phyloP scores from a whole-genome alignment of 2,113 vertebrate species.

The Mola mola region DNA sequence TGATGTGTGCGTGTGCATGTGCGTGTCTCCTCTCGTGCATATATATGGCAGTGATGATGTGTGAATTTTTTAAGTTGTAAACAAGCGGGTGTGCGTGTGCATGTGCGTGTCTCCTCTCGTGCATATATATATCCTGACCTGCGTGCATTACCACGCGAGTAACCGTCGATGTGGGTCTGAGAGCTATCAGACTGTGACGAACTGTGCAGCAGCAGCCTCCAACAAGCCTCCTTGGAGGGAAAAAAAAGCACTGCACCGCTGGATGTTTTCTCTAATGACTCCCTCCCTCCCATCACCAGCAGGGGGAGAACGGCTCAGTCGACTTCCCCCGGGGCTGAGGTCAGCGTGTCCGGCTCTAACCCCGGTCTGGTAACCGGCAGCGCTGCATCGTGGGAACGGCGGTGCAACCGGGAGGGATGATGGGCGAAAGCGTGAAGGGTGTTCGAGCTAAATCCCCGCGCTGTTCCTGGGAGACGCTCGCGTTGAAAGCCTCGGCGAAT shows the following conservation, averaged over 20 bases:
- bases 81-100: neutral
- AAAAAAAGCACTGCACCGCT: conserved; percentile 44
- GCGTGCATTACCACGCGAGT: conserved; percentile 13
- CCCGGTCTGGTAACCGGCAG: neutral
- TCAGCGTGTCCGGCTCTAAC: conserved; percentile 47
- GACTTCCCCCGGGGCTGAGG: conserved; percentile 17
- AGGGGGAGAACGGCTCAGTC: conserved; percentile 31
- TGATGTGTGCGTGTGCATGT: neutral
- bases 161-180: conserved; percentile 51
- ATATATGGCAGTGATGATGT: conserved; percentile 6
- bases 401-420: neutral
- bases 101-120: neutral
- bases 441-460: conserved; percentile 34
- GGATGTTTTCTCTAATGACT: conserved; percentile 28
- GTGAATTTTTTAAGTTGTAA: neutral
- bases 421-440: conserved; percentile 46
- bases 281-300: conserved; percentile 25
- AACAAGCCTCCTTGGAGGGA: conserved; percentile 47
- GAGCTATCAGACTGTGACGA: conserved; percentile 71
- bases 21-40: neutral
- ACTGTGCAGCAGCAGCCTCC: conserved; percentile 67
- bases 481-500: conserved; percentile 18
- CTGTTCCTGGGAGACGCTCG: conserved; percentile 34
- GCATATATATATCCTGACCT: conserved; percentile 10
- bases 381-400: neutral